Conservation (phyloP, 2,113 vertebrate species). For the Chionomys nivalis region DNA sequence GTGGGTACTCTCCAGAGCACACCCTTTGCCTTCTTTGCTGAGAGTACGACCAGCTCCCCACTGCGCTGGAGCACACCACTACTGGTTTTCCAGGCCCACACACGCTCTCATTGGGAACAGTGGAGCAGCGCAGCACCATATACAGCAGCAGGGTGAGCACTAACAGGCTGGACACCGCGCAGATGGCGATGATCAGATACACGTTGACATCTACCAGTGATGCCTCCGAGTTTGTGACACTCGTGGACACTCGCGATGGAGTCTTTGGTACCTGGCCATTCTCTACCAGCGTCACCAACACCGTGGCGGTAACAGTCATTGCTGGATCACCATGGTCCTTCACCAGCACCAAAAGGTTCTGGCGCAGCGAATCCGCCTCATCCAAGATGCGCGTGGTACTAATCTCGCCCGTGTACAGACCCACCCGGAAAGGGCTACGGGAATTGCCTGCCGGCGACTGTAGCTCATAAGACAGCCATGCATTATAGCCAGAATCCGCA, state of each 20-base stretch:
- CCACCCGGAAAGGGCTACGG: neutral
- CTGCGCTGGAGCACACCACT: neutral
- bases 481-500: neutral
- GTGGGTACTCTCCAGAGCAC: constrained; percentile 33
- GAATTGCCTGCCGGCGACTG: neutral
- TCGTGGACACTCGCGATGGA: accelerated
- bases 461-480: neutral
- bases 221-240: accelerated
- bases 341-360: neutral
- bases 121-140: neutral
- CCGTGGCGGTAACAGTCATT: neutral
- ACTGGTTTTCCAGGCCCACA: neutral
- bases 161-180: neutral
- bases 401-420: neutral
- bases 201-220: constrained; percentile 36
- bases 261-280: neutral
- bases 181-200: neutral
- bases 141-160: neutral
- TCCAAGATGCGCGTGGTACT: neutral
- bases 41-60: constrained; percentile 80
- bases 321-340: constrained; percentile 15
- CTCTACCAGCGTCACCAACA: neutral
- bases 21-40: constrained; percentile 55
- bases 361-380: constrained; percentile 47
- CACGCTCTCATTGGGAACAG: neutral